Conservation (phyloP, 2,888 invertebrate genomes). For the Drosophila infuscata region DNA sequence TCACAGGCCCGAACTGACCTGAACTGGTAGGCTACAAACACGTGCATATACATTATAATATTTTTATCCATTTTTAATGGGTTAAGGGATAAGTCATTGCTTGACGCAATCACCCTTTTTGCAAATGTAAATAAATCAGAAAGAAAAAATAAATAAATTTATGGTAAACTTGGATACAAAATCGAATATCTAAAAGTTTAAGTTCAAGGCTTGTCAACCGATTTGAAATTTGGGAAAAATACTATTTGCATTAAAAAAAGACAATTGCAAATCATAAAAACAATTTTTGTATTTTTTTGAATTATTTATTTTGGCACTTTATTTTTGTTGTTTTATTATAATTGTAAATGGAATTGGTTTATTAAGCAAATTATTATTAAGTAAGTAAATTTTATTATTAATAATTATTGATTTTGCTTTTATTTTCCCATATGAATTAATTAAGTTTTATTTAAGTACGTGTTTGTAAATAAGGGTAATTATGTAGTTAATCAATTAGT, state of each 20-base stretch:
- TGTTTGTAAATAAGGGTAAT: conserved; percentile 48
- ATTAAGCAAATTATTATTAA: conserved; percentile 59
- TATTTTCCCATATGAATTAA: conserved; percentile 33
- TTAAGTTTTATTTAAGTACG: conserved; percentile 47
- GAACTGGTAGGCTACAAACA: too few relatives aligned
- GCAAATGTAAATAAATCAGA: not conserved
- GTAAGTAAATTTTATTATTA: conserved; percentile 39
- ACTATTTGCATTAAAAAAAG: not conserved
- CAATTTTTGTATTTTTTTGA: conserved; percentile 27
- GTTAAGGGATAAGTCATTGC: not conserved
- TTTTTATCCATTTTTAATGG: too few relatives aligned
- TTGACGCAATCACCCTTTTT: not conserved
- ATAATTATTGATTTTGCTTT: conserved; percentile 17
- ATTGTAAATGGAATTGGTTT: conserved; percentile 56
- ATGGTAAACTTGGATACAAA: not conserved
- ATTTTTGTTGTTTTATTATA: conserved; percentile 51
- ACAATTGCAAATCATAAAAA: not conserved
- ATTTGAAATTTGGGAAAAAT: not conserved
- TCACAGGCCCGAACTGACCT: too few relatives aligned
- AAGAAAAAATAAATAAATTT: not conserved
- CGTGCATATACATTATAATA: too few relatives aligned
- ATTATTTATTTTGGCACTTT: conserved; percentile 74
- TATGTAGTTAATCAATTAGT: conserved; percentile 65
- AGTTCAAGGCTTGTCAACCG: not conserved
- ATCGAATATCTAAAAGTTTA: not conserved